These are phyloP conservation scores for Pristis pectinata DNA, from an alignment of 2,797 vertebrate genomes.

Conservation along the genomic window DNA sequence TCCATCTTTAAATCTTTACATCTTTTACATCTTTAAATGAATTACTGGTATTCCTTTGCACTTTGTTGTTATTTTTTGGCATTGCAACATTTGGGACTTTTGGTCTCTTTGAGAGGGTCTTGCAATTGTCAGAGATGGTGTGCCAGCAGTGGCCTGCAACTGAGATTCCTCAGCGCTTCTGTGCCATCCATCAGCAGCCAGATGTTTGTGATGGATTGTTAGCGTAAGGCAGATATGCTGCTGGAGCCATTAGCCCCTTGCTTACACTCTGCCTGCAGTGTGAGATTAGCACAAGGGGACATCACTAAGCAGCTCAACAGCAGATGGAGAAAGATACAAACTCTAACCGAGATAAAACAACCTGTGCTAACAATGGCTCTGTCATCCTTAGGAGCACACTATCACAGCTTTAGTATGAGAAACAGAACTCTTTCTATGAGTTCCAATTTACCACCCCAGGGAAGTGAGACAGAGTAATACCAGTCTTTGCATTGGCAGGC, in stretches of 20 bases:
- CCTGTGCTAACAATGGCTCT: neutral
- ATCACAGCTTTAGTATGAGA: neutral
- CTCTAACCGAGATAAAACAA: neutral
- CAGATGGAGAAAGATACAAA: neutral
- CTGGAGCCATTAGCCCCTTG: neutral
- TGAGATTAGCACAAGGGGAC: neutral
- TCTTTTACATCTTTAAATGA: neutral
- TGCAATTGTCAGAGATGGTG: neutral
- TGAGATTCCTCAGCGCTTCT: neutral
- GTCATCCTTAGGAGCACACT: neutral
- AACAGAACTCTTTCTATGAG: neutral
- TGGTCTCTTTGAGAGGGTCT: neutral
- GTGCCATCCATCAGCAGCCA: neutral
- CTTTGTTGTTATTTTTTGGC: neutral
- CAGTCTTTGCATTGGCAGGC: neutral
- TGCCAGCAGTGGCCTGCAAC: neutral
- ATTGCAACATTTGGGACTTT: neutral
- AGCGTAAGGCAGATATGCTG: neutral
- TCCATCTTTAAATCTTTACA: too few species aligned
- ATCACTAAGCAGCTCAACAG: neutral
- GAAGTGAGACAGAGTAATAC: neutral
- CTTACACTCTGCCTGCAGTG: neutral
- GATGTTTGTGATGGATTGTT: conserved; percentile 20
- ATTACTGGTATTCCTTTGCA: too few species aligned
- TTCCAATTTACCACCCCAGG: neutral